A percentile compares a stretch with the other conserved stretches of the same genome.
Evolutionary conservation across 1,140 invertebrate genomes (phyloP).

Genomic region (Nebria ingens): DNA sequence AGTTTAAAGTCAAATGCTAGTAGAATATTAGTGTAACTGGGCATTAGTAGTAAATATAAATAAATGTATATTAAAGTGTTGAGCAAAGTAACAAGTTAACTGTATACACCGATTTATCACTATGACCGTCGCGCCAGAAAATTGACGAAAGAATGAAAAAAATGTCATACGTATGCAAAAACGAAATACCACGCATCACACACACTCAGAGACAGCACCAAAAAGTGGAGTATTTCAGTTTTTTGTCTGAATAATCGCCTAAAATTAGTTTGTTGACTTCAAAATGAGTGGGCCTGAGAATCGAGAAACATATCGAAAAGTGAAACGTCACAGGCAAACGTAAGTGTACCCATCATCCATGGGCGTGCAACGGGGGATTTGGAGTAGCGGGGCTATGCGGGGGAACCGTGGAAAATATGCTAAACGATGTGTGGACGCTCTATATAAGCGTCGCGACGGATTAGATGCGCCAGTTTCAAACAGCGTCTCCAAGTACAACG

Average conservation of each 20-base stretch:
- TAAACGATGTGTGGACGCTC: slow-evolving; percentile 13
- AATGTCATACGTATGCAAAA: not conserved
- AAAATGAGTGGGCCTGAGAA: not conserved
- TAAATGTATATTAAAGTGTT: too few relatives aligned
- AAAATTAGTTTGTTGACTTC: slow-evolving; percentile 23
- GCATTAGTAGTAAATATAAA: too few relatives aligned
- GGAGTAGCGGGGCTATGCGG: too few relatives aligned
- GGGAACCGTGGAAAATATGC: too few relatives aligned
- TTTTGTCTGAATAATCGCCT: slow-evolving; percentile 26
- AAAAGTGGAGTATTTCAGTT: not conserved
- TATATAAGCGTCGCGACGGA: slow-evolving; percentile 27
- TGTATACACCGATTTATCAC: too few relatives aligned
- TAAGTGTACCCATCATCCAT: too few relatives aligned
- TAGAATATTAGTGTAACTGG: too few relatives aligned
- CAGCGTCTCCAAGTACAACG: not conserved
- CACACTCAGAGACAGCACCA: not conserved
- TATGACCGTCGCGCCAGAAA: too few relatives aligned
- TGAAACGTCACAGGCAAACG: slow-evolving; percentile 6
- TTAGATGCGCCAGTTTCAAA: slow-evolving; percentile 16
- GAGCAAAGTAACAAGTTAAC: too few relatives aligned
- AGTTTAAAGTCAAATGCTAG: too few relatives aligned
- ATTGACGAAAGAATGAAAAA: not conserved
- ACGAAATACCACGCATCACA: not conserved
- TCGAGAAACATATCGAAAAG: not conserved
- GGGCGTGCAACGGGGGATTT: too few relatives aligned